Conservation (phyloP, 2,113 vertebrate genomes). For the Gavialis gangeticus region DNA sequence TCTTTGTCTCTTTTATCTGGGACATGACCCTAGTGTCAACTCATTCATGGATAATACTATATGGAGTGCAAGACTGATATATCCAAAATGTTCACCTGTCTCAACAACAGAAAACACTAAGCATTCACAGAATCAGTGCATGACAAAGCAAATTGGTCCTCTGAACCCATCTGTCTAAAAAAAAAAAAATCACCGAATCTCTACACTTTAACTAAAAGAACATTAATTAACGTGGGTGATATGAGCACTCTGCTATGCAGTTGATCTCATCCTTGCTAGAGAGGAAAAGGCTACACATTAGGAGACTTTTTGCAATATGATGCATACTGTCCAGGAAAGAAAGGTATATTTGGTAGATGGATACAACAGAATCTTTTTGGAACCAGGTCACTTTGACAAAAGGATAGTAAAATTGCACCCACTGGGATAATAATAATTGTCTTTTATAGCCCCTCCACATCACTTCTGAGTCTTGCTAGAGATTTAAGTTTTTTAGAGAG, state of each 20-base stretch:
- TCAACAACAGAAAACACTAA: fast-evolving
- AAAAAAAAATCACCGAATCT: background rate
- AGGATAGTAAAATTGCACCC: too few species aligned
- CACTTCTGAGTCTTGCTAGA: too few species aligned
- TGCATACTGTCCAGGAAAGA: too few species aligned
- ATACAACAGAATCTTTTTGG: too few species aligned
- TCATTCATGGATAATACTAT: background rate
- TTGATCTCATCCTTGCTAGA: background rate
- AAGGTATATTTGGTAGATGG: too few species aligned
- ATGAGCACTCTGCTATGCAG: background rate
- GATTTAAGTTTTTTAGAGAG: too few species aligned
- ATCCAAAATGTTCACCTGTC: background rate
- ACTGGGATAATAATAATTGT: too few species aligned
- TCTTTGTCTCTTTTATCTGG: background rate
- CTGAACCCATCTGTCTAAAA: background rate
- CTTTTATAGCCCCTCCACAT: too few species aligned
- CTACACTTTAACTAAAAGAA: background rate
- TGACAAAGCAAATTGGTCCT: background rate
- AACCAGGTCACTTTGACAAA: too few species aligned
- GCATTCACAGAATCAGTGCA: background rate
- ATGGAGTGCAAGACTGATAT: too few species aligned
- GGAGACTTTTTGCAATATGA: background rate
- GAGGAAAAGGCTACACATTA: background rate
- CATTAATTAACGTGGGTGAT: background rate
- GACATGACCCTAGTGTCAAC: too few species aligned